These are phyloP conservation scores for Cantharis rustica DNA, from an alignment of 2,888 invertebrate species.

Conservation along the genomic window DNA sequence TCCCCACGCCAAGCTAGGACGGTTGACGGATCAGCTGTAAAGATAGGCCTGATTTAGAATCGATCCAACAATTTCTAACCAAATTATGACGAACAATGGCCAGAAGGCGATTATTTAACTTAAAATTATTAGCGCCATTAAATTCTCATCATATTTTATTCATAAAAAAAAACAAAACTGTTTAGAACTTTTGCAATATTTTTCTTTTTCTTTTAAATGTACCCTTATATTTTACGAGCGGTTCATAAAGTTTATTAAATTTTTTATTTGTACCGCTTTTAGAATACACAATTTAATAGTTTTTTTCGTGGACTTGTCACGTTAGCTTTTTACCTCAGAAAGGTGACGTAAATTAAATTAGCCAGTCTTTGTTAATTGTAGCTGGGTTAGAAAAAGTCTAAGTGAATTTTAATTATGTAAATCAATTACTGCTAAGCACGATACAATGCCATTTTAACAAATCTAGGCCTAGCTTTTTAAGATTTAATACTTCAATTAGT, in stretches of 20 bases:
- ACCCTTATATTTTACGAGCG: slow-evolving; percentile 34
- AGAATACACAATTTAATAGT: slow-evolving; percentile 15
- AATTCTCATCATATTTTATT: slow-evolving; percentile 28
- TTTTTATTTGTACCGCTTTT: slow-evolving; percentile 20
- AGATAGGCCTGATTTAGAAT: neutral
- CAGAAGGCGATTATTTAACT: neutral
- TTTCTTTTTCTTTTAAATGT: slow-evolving; percentile 32
- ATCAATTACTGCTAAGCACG: neutral
- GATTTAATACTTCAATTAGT: neutral
- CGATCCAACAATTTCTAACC: neutral
- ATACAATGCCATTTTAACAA: neutral
- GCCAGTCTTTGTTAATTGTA: neutral
- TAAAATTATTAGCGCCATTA: neutral
- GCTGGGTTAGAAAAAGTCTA: neutral
- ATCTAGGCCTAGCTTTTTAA: neutral
- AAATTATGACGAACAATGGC: neutral
- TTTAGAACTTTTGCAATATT: slow-evolving; percentile 28
- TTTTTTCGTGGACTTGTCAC: slow-evolving; percentile 3
- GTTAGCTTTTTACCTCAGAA: neutral
- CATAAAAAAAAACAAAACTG: slow-evolving; percentile 34
- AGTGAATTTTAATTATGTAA: neutral
- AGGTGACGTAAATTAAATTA: neutral
- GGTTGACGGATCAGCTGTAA: neutral
- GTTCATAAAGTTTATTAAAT: slow-evolving; percentile 36
- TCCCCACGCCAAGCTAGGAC: neutral